Base-by-base conservation (phyloP, 2,888 invertebrate genomes). In the Chloroclysta siterata region DNA sequence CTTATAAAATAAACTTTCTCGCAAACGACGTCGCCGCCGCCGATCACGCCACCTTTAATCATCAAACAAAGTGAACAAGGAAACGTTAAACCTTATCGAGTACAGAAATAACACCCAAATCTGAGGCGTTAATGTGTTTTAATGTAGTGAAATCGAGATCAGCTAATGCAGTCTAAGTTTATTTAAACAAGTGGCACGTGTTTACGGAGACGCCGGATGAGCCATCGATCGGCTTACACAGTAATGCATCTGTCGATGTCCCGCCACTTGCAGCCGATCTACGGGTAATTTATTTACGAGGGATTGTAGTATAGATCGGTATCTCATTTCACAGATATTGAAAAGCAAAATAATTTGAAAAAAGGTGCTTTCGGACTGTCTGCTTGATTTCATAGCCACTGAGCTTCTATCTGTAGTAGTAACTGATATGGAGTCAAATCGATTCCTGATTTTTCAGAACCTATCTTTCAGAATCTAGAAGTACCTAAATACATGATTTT, bases 141-240 rank as follows among this genome's bases (percentile, higher is more conserved):
- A 90, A 91, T 90, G 90, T 88, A 87, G 87, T 91, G 90, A 85
- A 90, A 91, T 89, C 89, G 91, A 90, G 90, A 89, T 80, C 85
- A 81, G 88, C 90, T 93, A 91, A 93, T 93, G 92, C 90, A 85
- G 80, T 77, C 77, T 78, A 83, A 80, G 92, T 91, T 91, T 91
- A 90, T 91, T 91, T 91, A 85, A 87, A 92, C 93, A 93, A 93
- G 92, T 90, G 93, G 89, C 89, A 84, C 83, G 84, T 93, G 93
- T 93, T 93, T 93, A 91, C 59, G 79, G 79, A 81, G 81, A 80
- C 87, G 89, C 88, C 91, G 90, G 90, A 90, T 90, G 88, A 88
- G 83, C 80, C 88, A 90, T 91, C 89, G 91, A 92, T 93, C 91
- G 85, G 90, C 88, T 87, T 88, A 87, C 84, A 79, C 86, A 79